A percentile compares a stretch with the other conserved stretches of the same genome.
phyloP scores from a whole-genome alignment of 2,113 vertebrate species.

The Oncorhynchus tshawytscha region DNA sequence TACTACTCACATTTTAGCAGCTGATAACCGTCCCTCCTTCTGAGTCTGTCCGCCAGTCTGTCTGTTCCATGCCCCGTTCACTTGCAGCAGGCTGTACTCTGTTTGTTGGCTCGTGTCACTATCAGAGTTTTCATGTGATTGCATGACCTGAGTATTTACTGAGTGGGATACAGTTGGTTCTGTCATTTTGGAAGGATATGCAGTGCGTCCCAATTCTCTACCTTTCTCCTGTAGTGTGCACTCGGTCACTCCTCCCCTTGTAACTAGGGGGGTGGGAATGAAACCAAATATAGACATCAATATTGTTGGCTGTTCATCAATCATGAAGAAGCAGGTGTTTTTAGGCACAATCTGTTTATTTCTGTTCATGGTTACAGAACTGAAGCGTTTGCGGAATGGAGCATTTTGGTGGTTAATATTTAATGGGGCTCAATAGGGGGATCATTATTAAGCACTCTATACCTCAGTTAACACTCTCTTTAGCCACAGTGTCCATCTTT shows the following conservation, averaged over 20 bases:
- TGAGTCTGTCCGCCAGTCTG: neutral
- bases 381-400: no score
- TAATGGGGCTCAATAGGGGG: no score
- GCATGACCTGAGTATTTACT: slow-evolving; percentile 2
- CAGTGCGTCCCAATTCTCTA: no score
- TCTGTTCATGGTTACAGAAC: no score
- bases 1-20: slow-evolving; percentile 62
- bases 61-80: slow-evolving; percentile 46
- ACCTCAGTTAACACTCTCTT: no score
- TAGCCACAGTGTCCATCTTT: no score
- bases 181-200: neutral
- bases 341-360: no score
- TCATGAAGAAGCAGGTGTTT: neutral
- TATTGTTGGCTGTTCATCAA: neutral
- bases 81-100: slow-evolving; percentile 42
- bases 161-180: neutral
- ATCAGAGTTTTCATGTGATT: slow-evolving; percentile 13
- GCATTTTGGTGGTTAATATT: no score
- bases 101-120: slow-evolving; percentile 1
- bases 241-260: no score
- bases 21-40: slow-evolving; percentile 33
- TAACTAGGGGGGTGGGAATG: neutral
- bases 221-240: neutral
- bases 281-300: neutral
- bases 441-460: no score